Conservation (phyloP, 1,140 invertebrate genomes). For the Zaprionus ornatus region DNA sequence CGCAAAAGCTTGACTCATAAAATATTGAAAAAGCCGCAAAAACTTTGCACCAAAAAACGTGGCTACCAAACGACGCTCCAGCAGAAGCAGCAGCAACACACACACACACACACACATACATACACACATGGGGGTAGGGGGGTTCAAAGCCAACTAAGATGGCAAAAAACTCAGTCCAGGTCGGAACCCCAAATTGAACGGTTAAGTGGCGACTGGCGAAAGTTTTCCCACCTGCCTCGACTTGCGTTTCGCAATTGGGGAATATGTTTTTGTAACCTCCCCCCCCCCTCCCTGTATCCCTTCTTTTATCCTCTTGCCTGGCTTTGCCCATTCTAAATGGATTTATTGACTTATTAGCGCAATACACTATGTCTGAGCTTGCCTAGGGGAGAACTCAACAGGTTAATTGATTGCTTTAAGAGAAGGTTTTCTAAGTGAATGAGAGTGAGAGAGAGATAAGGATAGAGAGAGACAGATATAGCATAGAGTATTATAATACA, state of each 20-base stretch:
- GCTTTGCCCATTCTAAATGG: conserved; percentile 32
- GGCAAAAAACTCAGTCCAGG: conserved; percentile 29
- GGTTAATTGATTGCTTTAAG: conserved; percentile 23
- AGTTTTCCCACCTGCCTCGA: conserved; percentile 23
- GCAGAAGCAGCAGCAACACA: conserved; percentile 13
- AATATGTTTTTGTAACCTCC: not conserved
- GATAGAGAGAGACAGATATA: not conserved
- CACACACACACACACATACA: conserved; percentile 4
- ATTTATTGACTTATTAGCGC: conserved; percentile 66
- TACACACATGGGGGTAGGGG: not conserved
- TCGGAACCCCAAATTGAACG: conserved; percentile 66
- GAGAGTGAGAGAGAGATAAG: too few species aligned
- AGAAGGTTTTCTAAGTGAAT: too few species aligned
- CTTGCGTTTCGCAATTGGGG: conserved; percentile 6
- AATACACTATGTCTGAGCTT: conserved; percentile 17
- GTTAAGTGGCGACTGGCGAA: conserved; percentile 57
- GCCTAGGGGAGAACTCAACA: not conserved
- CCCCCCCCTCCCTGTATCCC: not conserved
- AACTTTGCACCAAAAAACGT: conserved; percentile 79
- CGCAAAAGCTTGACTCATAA: conserved; percentile 83
- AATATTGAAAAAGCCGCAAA: conserved; percentile 84
- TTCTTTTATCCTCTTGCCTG: too few species aligned
- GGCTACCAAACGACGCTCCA: conserved; percentile 21
- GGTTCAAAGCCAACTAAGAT: not conserved
- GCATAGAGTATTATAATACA: not conserved